phyloP scores from a whole-genome alignment of 2,888 invertebrate genomes.

The Cecidostiba fungosa region DNA sequence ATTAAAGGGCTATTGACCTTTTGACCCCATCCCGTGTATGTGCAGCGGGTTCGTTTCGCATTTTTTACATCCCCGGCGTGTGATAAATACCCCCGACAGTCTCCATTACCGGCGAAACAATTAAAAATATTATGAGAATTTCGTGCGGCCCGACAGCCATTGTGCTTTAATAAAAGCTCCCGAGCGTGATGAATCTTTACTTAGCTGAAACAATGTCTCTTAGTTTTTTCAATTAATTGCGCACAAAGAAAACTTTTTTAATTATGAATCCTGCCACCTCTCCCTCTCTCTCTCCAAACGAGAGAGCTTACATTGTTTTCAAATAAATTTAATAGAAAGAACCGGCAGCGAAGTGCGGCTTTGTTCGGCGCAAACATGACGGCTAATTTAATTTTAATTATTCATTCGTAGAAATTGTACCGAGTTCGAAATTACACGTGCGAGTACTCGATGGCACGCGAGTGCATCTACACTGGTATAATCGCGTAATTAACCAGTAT shows the following conservation, averaged over 20 bases:
- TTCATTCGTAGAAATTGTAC: not conserved
- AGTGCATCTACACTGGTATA: not conserved
- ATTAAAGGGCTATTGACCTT: conserved; percentile 15
- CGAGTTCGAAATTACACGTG: not conserved
- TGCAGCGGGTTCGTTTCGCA: not conserved
- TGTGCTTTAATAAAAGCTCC: conserved; percentile 38
- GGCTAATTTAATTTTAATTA: conserved; percentile 6
- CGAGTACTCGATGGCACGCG: not conserved
- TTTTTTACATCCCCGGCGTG: conserved; percentile 26
- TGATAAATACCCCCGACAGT: conserved; percentile 39
- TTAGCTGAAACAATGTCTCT: conserved; percentile 14
- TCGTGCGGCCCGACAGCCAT: conserved; percentile 15
- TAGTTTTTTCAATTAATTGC: conserved; percentile 30
- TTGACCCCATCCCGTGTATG: not conserved
- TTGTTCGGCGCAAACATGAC: not conserved
- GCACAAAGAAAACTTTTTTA: conserved; percentile 27
- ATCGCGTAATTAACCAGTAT: not conserved
- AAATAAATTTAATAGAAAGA: not conserved
- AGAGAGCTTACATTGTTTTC: conserved; percentile 6
- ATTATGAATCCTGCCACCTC: conserved; percentile 2
- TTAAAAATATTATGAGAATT: conserved; percentile 49
- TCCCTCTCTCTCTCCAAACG: not conserved
- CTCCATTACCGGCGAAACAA: conserved; percentile 34
- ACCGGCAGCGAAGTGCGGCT: not conserved
- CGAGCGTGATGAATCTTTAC: conserved; percentile 35